A percentile compares a stretch with the other conserved stretches of the same genome.
Conservation (phyloP, 1,140 invertebrate genomes). For the Drosophila willistoni region DNA sequence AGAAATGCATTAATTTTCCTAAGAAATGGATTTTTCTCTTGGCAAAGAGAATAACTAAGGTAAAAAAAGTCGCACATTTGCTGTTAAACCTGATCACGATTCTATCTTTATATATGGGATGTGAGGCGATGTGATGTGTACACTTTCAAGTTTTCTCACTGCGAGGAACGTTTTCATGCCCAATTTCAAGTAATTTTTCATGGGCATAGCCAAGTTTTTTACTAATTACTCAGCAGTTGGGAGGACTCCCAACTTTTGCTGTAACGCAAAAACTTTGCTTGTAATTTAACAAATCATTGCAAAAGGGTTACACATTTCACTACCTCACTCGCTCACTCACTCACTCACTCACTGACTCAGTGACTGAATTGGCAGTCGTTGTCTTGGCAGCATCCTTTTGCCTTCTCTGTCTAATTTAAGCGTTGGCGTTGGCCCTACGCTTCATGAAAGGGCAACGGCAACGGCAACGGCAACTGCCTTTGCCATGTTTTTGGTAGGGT, state of each 20-base stretch:
- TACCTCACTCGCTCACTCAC: slow-evolving; percentile 22
- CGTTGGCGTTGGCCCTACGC: neutral
- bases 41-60: slow-evolving; percentile 12
- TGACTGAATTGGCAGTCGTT: slow-evolving; percentile 33
- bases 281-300: slow-evolving; percentile 67
- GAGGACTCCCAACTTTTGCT: slow-evolving; percentile 5
- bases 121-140: neutral
- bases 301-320: slow-evolving; percentile 56
- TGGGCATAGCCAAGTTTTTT: slow-evolving; percentile 58
- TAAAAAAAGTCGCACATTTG: slow-evolving; percentile 49
- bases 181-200: slow-evolving; percentile 75
- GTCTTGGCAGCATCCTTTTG: slow-evolving; percentile 48
- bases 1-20: slow-evolving; percentile 49
- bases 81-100: slow-evolving; percentile 48
- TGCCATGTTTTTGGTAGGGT: slow-evolving; percentile 7
- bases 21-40: neutral
- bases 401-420: slow-evolving; percentile 26
- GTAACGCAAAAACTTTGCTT: slow-evolving; percentile 58
- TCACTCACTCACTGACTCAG: slow-evolving; percentile 11
- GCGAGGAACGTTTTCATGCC: slow-evolving; percentile 59
- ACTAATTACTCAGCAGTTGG: slow-evolving; percentile 63
- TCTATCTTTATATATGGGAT: slow-evolving; percentile 5
- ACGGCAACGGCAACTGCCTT: slow-evolving; percentile 4
- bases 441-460: neutral
- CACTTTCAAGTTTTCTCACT: neutral